Percentiles rank a stretch among this genome's conserved stretches.
Evolutionary conservation across 2,888 invertebrate species (phyloP).

Genomic region (Norana najaformis): DNA sequence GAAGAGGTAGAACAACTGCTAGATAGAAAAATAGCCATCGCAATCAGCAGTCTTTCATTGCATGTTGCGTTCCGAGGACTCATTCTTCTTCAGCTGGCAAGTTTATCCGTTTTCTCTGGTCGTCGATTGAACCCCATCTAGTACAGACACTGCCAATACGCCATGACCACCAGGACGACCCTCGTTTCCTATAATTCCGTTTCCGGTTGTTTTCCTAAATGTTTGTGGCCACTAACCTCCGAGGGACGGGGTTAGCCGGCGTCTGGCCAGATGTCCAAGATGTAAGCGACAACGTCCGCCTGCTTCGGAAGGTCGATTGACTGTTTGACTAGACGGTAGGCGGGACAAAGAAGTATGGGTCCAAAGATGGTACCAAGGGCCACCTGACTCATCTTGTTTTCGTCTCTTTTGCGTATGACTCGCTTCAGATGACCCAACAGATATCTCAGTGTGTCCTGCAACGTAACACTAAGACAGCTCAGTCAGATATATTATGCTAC

Average conservation of each 20-base stretch:
- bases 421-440: constrained; percentile 35
- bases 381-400: constrained; percentile 33
- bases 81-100: neutral
- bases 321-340: constrained; percentile 25
- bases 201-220: neutral
- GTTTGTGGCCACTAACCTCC: neutral
- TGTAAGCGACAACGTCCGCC: constrained; percentile 36
- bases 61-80: neutral
- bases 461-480: neutral
- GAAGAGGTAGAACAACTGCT: constrained; percentile 13
- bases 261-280: constrained; percentile 38
- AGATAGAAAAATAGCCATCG: neutral
- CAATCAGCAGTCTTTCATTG: neutral
- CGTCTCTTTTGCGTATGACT: constrained; percentile 21
- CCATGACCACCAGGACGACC: neutral
- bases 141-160: too few relatives aligned
- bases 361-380: constrained; percentile 37
- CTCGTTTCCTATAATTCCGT: too few relatives aligned
- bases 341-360: constrained; percentile 35
- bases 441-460: constrained; percentile 33
- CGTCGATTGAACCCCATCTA: too few relatives aligned
- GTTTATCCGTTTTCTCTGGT: neutral
- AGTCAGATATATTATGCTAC: neutral
- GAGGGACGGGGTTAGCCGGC: neutral
- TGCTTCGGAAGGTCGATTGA: constrained; percentile 29